Evolutionary conservation across 2,888 invertebrate species (phyloP), one percentile per base, ranked within the genome.

Genomic region (Diploptera punctata): DNA sequence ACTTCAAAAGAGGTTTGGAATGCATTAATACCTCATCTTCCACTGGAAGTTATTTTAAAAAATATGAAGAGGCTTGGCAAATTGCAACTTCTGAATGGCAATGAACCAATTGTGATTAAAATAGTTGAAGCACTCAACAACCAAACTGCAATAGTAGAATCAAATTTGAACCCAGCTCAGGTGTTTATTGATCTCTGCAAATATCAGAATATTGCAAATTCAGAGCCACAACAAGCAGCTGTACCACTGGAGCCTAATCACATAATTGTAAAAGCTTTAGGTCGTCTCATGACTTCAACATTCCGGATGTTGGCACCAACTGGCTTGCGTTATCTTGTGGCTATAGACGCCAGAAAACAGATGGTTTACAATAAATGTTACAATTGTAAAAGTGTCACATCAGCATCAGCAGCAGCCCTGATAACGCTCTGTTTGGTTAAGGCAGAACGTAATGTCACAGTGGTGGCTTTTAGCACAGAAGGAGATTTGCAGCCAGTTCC

Each of bases 1-100:
- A 91, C 89, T 77, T 86, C 88, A 57, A 86, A 86, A 79, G 85
- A 87, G 79, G 86, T 91, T 54, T 91, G 91, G 90, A 83, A 85
- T 77, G 85, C 87, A 73, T 81, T 90, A 60, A 79, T 91, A 68
- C 86, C 87, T 0, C 83, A 86, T 73, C 82, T 91, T 80, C 80
- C 84, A 57, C 78, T 90, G 49, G 80, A 82, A 47, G 84, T 86
- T 16, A 78, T 91, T 33, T 78, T 91, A 38, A 79, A 81, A 65
- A 84, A 86, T 76, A 80, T 91, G 49, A 88, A 88, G 75, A 88
- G 88, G 79, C 85, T 91, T 70, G 88, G 89, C 79, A 88, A 88
- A 81, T 84, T 87, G 81, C 88, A 88, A 5, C 86, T 89, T 78
- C 79, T 91, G 38, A 86, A 86, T 77, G 79, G 80, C 18, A 85